A percentile compares a stretch with the other conserved stretches of the same genome.
phyloP scores from a whole-genome alignment of 1,140 invertebrate species.

The Brachionus sp. region DNA sequence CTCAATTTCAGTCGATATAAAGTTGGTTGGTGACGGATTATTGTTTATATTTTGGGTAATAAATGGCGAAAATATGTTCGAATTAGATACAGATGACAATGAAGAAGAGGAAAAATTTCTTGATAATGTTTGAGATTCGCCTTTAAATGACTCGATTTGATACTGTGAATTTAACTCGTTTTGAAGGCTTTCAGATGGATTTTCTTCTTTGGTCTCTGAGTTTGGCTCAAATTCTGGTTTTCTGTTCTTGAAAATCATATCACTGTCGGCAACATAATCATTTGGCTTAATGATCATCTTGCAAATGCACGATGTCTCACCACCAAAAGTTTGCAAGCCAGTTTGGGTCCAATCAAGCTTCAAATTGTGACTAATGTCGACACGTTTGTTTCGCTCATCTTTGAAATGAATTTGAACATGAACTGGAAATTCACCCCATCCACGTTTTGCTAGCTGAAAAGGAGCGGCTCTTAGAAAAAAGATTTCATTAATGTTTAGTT shows the following conservation, averaged over 20 bases:
- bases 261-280: background rate
- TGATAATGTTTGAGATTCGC: background rate
- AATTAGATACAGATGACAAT: background rate
- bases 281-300: constrained; percentile 60
- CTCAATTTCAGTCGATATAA: constrained; percentile 10
- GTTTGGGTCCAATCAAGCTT: constrained; percentile 76
- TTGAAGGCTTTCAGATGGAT: constrained; percentile 48
- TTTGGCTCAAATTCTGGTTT: background rate
- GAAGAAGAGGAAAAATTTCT: constrained; percentile 38
- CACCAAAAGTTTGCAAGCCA: constrained; percentile 76
- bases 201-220: constrained; percentile 57
- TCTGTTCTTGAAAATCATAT: background rate
- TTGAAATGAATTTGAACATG: constrained; percentile 75
- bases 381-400: constrained; percentile 70
- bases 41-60: background rate
- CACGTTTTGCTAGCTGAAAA: constrained; percentile 75
- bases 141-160: constrained; percentile 49
- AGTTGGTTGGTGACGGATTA: background rate
- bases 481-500: constrained; percentile 43
- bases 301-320: constrained; percentile 70
- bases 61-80: background rate
- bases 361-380: constrained; percentile 74
- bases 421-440: constrained; percentile 86
- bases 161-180: constrained; percentile 46
- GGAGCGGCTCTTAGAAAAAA: constrained; percentile 65